Base-by-base conservation (phyloP, 2,888 invertebrate genomes). In the Drosophila buzzatii region DNA sequence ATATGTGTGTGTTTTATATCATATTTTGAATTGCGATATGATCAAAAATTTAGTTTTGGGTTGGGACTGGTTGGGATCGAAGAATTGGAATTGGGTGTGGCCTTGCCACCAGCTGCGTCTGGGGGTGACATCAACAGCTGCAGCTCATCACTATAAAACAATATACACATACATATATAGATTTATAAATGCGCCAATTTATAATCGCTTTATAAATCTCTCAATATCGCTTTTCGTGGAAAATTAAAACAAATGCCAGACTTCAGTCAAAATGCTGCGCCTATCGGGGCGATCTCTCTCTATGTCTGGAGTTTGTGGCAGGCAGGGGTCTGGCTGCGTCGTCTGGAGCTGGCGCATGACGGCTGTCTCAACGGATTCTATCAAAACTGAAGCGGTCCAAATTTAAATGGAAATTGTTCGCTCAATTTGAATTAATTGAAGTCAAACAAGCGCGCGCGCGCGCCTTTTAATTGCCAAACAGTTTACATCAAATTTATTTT, bases 391-490 rank as follows among this genome's bases (percentile, higher is more conserved):
- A 18, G 41, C 55, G 18, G 12, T 55, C 55, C 65, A 23, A 58
- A 72, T 72, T 76, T 45, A 53, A 75, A 70, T 53, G 42, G 42
- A 73, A 65, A 61, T 70, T 62, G 61, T 85, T 64, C 65, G 67
- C 75, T 80, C 71, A 85, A 82, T 82, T 87, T 76, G 63, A 78
- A 73, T 82, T 82, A 85, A 87, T 87, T 87, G 73, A 79, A 51
- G 65, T 45, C 52, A 37, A 53, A 23, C 23, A 16, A 20, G 23
- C 53, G 23, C 39, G 39, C 33, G 57, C 52, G 20, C 51, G 55
- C 52, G 68, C 64, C 59, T 73, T 51, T 51, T 70, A 85, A 79
- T 76, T 85, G 70, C 72, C 63, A 72, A 73, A 65, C 31, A 37
- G 56, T 55, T 65, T 70, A 65, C 68, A 73, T 44, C 71, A 57